Evolutionary conservation across 1,140 invertebrate genomes (phyloP).

Genomic region (Myzus persicae): DNA sequence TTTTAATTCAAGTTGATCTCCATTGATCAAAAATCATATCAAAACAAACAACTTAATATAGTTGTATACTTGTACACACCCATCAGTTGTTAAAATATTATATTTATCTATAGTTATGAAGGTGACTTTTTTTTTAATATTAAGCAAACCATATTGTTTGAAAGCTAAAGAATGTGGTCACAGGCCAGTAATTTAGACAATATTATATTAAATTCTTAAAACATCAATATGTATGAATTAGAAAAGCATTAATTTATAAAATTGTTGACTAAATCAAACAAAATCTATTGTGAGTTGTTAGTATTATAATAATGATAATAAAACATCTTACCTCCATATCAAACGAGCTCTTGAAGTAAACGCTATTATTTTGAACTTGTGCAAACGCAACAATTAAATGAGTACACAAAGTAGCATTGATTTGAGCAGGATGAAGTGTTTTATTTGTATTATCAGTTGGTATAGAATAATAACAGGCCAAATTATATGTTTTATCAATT

Average conservation of each 20-base stretch:
- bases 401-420: constrained; percentile 74
- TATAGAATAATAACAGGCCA: constrained; percentile 61
- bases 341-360: constrained; percentile 66
- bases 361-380: constrained; percentile 70
- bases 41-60: not conserved
- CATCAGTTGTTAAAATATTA: no score
- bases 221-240: not conserved
- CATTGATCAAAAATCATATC: not conserved
- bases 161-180: not conserved
- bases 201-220: not conserved
- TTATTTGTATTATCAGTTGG: constrained; percentile 54
- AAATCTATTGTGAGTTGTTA: not conserved
- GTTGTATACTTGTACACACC: not conserved
- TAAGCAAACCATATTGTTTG: not conserved
- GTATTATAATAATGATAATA: not conserved
- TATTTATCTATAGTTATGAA: not conserved
- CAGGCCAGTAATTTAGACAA: not conserved
- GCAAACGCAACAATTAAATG: constrained; percentile 83
- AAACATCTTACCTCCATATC: constrained; percentile 63
- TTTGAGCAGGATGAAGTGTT: constrained; percentile 54
- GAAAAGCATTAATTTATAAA: not conserved
- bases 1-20: not conserved
- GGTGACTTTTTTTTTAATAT: not conserved
- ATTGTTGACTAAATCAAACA: not conserved
- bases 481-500: constrained; percentile 53